These are phyloP conservation scores for Orthosia incerta DNA, from an alignment of 2,888 invertebrate genomes.

Conservation along the genomic window DNA sequence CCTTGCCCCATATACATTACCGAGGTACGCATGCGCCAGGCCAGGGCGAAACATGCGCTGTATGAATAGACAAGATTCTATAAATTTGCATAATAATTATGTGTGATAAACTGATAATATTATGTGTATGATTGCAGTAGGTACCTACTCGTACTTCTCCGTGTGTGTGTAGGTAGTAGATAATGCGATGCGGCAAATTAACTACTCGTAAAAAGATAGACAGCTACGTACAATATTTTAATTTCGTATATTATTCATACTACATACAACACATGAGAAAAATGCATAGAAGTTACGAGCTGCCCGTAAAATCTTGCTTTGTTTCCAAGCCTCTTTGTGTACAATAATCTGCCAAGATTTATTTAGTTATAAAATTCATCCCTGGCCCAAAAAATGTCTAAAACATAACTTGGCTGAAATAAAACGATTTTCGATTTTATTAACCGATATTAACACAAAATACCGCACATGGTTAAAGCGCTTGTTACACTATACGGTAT, in stretches of 20 bases:
- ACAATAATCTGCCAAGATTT: too few relatives aligned
- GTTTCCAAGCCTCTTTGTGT: background rate
- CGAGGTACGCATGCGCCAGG: slow-evolving; percentile 73
- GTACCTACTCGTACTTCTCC: too few relatives aligned
- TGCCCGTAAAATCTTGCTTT: background rate
- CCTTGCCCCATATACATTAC: slow-evolving; percentile 69
- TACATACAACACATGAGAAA: background rate
- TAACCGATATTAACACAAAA: too few relatives aligned
- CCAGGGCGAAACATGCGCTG: slow-evolving; percentile 76
- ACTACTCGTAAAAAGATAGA: background rate
- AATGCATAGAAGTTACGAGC: background rate
- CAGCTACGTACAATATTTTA: background rate
- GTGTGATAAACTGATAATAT: too few relatives aligned
- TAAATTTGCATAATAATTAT: background rate
- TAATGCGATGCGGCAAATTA: slow-evolving; percentile 14
- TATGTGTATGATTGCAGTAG: slow-evolving; percentile 1
- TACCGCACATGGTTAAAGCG: too few relatives aligned
- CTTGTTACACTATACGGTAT: too few relatives aligned
- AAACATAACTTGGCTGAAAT: too few relatives aligned
- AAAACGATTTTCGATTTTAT: too few relatives aligned
- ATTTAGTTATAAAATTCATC: too few relatives aligned
- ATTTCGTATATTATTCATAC: background rate
- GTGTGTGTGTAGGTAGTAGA: background rate
- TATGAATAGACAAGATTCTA: slow-evolving; percentile 26
- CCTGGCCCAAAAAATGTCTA: too few relatives aligned